Evolutionary conservation across 2,113 vertebrate genomes (phyloP), one percentile per base, ranked within the genome.

Genomic region (Crocuta crocuta): DNA sequence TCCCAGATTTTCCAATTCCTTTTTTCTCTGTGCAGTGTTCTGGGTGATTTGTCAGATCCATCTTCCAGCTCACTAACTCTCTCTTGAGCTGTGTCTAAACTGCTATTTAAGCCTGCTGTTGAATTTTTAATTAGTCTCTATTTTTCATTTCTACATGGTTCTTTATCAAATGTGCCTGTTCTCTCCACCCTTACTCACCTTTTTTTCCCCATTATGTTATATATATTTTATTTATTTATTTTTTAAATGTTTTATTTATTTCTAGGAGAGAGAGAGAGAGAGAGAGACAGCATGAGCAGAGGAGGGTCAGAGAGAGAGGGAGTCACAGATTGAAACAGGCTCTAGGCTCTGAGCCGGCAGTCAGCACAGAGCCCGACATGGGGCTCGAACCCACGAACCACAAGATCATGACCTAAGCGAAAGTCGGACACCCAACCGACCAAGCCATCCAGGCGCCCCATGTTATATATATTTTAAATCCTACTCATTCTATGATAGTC

Each of bases 51-150:
- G 71, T 91, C 92, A 71, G 61, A 9, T 70, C 78, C 39, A 0
- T 85, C 94, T 97, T 91, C 92, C 65, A 96, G 81, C 82, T 93
- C 71, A 81, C 85, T 50, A 26, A 79, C 81, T 89, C 68, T 94
- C 95, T 96, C 84, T 90, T 39, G 89, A 95, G 61, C 86, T 85
- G 78, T 91, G 35, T 97, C 92, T 93, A 95, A 93, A 61, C 86
- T 81, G 48, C 85, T 76, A 7, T 39, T 91, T 89, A 93, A 88
- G 48, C 63, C 7, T 31, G 48, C 45, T 35, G 17, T 71, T 78
- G 81, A 35, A 63, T 70, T 91, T 79, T 91, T 93, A 73, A 94
- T 88, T 93, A 84, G 2, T 89, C 24, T 95, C 65, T 94, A 5
- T 87, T 81, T 95, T 89, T 95, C 65, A 78, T 81, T 80, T 89